A percentile compares a stretch with the other conserved stretches of the same genome.
Evolutionary conservation across 2,797 vertebrate genomes (phyloP).

Genomic region (Euphonia xanthogaster): DNA sequence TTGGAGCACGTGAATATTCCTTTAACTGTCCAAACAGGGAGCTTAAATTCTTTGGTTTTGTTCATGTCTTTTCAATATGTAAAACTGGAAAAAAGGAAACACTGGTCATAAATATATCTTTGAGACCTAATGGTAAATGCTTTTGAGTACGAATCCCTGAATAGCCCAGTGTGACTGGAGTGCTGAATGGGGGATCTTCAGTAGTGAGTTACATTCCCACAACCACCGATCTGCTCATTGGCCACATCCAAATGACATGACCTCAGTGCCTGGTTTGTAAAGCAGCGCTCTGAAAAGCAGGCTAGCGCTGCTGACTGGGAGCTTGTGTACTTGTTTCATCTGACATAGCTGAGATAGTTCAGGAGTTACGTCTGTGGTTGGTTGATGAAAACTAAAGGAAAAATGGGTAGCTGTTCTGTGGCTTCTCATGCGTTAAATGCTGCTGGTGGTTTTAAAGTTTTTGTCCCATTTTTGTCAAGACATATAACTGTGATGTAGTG

Average conservation of each 20-base stretch:
- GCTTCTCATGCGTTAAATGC: not conserved
- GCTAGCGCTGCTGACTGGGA: not conserved
- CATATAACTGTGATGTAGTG: not conserved
- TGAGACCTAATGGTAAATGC: not conserved
- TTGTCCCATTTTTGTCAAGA: not conserved
- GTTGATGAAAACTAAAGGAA: not conserved
- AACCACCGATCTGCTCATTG: not conserved
- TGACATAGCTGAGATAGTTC: slow-evolving; percentile 9
- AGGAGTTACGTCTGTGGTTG: not conserved
- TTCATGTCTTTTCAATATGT: not conserved
- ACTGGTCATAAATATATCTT: not conserved
- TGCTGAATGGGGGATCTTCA: not conserved
- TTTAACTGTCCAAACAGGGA: not conserved
- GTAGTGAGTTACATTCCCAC: not conserved
- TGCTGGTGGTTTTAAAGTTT: not conserved
- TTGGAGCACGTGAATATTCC: not conserved
- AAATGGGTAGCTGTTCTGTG: not conserved
- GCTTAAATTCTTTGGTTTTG: not conserved
- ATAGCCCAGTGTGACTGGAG: not conserved
- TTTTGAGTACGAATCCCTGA: not conserved
- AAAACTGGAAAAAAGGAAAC: not conserved
- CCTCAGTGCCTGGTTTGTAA: not conserved
- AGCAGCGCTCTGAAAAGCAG: not conserved
- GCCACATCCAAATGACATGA: not conserved
- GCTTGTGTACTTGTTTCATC: not conserved